Base-by-base conservation (phyloP, 2,888 invertebrate species). In the Athetis lepigone region DNA sequence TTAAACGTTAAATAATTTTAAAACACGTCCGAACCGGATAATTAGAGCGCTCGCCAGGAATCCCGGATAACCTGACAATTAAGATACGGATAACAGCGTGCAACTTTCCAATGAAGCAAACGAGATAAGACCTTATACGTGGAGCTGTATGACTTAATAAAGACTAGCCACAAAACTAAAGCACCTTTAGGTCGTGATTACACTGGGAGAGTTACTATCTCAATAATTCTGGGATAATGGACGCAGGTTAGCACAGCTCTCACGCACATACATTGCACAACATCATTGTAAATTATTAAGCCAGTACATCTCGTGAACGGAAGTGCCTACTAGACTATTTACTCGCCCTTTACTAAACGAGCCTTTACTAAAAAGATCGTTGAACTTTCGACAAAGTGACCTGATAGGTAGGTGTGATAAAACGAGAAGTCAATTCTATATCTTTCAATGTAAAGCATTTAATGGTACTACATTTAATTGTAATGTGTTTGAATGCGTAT, bases 41-140 rank as follows among this genome's bases (percentile, higher is more conserved):
- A 83, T 82, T 77, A 80, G 72, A 76, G 77, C 62, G 65, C 69
- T 75, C 49, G 43, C 58, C 58, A 59, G 58, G 42, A 74, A 68
- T 68, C 58, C 75, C 65, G 72, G 71, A 77, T 73, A 80, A 77
- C 66, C 68, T 69, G 74, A 76, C 80, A 80, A 85, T 83, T 82
- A 85, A 81, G 78, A 79, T 77, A 77, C 68, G 75, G 70, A 70
- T 75, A 71, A 75, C 75, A 74, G 45, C 65, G 21, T 67, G 73
- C 72, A 68, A 66, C 70, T 75, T 81, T 72, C 64, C 68, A 78
- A 79, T 80, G 78, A 67, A 79, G 76, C 70, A 77, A 57, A 64
- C 67, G 21, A 74, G 74, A 70, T 78, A 75, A 68, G 72, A 77
- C 79, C 67, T 79, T 79, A 70, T 64, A 67, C 70, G 71, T 71